These are phyloP conservation scores for Drosophila tropicalis DNA, from an alignment of 1,140 invertebrate genomes.

Conservation along the genomic window DNA sequence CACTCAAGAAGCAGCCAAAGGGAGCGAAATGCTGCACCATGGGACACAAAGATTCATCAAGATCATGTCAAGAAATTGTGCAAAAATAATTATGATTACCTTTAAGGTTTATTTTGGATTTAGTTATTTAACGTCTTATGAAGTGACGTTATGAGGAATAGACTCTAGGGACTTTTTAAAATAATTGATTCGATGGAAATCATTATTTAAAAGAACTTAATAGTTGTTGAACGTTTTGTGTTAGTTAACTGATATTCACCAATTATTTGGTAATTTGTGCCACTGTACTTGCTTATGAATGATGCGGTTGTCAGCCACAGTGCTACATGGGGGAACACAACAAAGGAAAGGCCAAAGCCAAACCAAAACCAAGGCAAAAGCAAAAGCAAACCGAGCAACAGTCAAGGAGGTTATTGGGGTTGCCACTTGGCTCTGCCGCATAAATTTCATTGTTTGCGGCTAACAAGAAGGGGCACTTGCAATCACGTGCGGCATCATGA, in stretches of 20 bases:
- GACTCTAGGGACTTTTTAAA: background rate
- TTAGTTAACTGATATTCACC: too few relatives aligned
- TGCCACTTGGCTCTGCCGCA: conserved; percentile 36
- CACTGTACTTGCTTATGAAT: conserved; percentile 72
- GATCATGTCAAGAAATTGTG: background rate
- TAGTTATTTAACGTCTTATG: too few relatives aligned
- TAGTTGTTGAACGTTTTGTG: too few relatives aligned
- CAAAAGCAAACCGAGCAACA: conserved; percentile 41
- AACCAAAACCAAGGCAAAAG: conserved; percentile 9
- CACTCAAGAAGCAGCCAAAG: conserved; percentile 52
- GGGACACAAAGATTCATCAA: background rate
- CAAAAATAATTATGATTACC: too few relatives aligned
- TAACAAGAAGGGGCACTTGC: conserved; percentile 38
- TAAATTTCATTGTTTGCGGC: conserved; percentile 60
- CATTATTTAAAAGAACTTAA: conserved; percentile 15
- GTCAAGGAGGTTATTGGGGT: conserved; percentile 36
- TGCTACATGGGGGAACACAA: conserved; percentile 16
- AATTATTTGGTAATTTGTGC: conserved; percentile 15
- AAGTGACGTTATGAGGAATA: too few relatives aligned
- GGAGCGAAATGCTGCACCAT: conserved; percentile 27
- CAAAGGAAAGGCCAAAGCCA: conserved; percentile 23
- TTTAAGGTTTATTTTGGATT: too few relatives aligned
- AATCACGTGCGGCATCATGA: conserved; percentile 53
- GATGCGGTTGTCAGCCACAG: conserved; percentile 49
- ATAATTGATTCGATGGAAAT: too few relatives aligned